These are phyloP conservation scores for Drosophila kohkoa DNA, from an alignment of 1,140 invertebrate genomes.

Conservation along the genomic window DNA sequence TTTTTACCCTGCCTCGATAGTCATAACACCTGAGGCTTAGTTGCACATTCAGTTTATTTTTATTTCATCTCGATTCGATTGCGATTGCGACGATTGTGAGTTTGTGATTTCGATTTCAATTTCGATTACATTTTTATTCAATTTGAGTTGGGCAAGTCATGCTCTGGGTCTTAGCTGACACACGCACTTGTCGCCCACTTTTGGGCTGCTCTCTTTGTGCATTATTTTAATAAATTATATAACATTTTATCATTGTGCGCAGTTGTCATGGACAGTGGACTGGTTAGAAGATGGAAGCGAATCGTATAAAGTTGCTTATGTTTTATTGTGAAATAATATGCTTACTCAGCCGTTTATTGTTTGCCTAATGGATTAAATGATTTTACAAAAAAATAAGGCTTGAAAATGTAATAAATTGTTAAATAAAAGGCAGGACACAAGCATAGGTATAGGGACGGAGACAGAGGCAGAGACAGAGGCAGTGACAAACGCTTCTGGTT, in stretches of 20 bases:
- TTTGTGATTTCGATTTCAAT: slow-evolving; percentile 36
- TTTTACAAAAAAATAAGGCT: slow-evolving; percentile 72
- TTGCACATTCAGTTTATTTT: not conserved
- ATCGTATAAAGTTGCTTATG: slow-evolving; percentile 45
- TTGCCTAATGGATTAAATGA: slow-evolving; percentile 83
- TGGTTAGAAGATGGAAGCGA: not conserved
- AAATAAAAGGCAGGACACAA: slow-evolving; percentile 65
- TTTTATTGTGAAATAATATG: slow-evolving; percentile 81
- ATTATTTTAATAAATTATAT: slow-evolving; percentile 82
- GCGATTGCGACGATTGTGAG: slow-evolving; percentile 18
- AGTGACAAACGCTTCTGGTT: slow-evolving; percentile 71
- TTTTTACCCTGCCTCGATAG: slow-evolving; percentile 38
- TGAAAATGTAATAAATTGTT: slow-evolving; percentile 78
- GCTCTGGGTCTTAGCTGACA: slow-evolving; percentile 29
- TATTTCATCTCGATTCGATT: slow-evolving; percentile 33
- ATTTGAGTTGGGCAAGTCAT: slow-evolving; percentile 58
- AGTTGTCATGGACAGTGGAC: slow-evolving; percentile 46
- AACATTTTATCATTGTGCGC: slow-evolving; percentile 71
- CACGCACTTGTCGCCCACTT: slow-evolving; percentile 38
- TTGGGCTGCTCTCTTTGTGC: slow-evolving; percentile 44
- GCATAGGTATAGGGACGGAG: slow-evolving; percentile 7
- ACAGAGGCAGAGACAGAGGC: slow-evolving; percentile 36
- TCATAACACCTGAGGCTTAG: slow-evolving; percentile 73
- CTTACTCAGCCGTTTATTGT: slow-evolving; percentile 83
- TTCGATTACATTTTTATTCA: slow-evolving; percentile 66